A percentile compares a stretch with the other conserved stretches of the same genome.
Conservation (phyloP, 1,140 invertebrate species). For the Diorhabda sublineata region DNA sequence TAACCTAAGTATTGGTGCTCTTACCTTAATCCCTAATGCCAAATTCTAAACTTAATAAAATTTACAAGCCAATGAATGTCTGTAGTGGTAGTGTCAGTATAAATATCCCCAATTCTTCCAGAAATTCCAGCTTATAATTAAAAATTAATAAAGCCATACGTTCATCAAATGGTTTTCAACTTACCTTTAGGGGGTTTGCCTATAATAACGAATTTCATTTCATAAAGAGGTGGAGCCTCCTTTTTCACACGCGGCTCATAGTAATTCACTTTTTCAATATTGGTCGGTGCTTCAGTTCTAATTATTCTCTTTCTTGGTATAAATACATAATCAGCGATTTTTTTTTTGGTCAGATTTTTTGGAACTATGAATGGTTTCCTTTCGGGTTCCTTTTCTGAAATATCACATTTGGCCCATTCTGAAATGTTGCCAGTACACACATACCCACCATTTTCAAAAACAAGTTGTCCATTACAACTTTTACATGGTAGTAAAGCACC, state of each 20-base stretch:
- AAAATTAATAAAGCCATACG: too few species aligned
- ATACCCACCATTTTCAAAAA: conserved; percentile 72
- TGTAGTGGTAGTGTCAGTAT: too few species aligned
- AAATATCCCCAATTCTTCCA: too few species aligned
- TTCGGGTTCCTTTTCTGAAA: conserved; percentile 67
- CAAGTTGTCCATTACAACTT: conserved; percentile 77
- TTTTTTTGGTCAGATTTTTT: conserved; percentile 56
- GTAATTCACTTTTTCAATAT: conserved; percentile 47
- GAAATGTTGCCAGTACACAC: conserved; percentile 74
- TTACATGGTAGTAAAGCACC: conserved; percentile 75
- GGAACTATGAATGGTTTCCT: conserved; percentile 71
- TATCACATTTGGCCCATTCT: conserved; percentile 88
- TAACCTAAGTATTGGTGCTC: too few species aligned
- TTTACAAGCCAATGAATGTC: too few species aligned
- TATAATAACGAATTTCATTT: conserved; percentile 74
- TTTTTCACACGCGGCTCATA: conserved; percentile 56
- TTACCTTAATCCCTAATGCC: too few species aligned
- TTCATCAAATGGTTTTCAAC: too few species aligned
- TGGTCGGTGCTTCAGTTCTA: conserved; percentile 52
- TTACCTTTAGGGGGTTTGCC: conserved; percentile 54
- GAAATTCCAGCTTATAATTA: too few species aligned
- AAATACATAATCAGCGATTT: conserved; percentile 61
- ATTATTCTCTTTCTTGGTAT: conserved; percentile 61
- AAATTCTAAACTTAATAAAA: too few species aligned
- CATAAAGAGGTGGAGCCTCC: conserved; percentile 63